Percentiles rank a stretch among this genome's conserved stretches.
These are phyloP conservation scores for Steatornis caripensis DNA, from an alignment of 2,113 vertebrate species.

Conservation along the genomic window DNA sequence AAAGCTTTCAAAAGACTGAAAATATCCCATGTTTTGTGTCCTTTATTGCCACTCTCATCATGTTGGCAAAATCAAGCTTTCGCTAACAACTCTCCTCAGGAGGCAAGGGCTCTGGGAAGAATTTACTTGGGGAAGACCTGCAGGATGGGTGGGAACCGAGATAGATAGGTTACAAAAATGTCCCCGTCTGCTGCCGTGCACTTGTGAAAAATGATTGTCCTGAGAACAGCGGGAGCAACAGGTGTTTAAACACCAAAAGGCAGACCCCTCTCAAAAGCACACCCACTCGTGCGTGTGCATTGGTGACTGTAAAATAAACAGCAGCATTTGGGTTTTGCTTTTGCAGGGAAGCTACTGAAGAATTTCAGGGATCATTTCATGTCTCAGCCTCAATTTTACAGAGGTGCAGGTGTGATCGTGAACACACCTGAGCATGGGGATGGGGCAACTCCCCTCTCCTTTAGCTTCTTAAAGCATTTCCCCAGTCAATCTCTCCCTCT, in stretches of 20 bases:
- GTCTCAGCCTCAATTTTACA: neutral
- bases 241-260: neutral
- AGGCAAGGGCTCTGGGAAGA: neutral
- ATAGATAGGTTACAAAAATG: neutral
- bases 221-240: neutral
- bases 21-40: neutral
- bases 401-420: neutral
- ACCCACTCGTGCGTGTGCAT: neutral
- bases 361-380: neutral
- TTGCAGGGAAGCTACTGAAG: neutral
- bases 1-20: neutral
- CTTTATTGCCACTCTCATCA: neutral
- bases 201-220: neutral
- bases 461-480: neutral
- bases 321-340: neutral
- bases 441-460: no score
- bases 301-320: neutral
- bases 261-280: neutral
- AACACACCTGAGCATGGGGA: neutral
- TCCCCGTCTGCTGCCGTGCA: neutral
- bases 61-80: neutral
- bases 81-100: neutral
- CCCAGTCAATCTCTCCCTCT: neutral
- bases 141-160: neutral
- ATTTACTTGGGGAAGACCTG: neutral